phyloP scores from a whole-genome alignment of 2,797 vertebrate species.

The Leptodactylus fallax region DNA sequence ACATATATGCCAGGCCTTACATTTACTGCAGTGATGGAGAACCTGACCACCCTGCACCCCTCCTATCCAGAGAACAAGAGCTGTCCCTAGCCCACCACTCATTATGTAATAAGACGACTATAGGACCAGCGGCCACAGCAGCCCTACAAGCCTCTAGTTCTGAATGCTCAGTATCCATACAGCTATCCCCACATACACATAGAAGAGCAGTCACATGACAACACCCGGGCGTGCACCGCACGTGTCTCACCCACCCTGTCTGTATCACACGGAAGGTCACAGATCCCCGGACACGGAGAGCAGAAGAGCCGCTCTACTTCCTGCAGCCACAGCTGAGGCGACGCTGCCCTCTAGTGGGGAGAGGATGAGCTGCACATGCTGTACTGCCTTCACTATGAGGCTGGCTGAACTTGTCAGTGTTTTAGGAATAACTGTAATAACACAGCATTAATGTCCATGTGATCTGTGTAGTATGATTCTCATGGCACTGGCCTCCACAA shows the following conservation, averaged over 20 bases:
- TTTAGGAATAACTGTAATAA: too few relatives aligned
- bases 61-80: too few relatives aligned
- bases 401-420: too few relatives aligned
- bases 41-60: too few relatives aligned
- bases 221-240: neutral
- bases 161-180: neutral
- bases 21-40: too few relatives aligned
- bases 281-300: neutral
- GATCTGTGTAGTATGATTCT: too few relatives aligned
- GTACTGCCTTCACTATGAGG: neutral
- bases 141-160: neutral
- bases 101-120: too few relatives aligned
- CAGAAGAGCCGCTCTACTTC: neutral
- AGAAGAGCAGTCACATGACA: neutral
- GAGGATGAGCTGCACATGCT: neutral
- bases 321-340: neutral
- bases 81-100: too few relatives aligned
- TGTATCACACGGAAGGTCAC: conserved; percentile 18
- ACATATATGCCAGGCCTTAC: too few relatives aligned
- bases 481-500: too few relatives aligned
- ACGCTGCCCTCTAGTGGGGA: conserved; percentile 26
- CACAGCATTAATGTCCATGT: neutral
- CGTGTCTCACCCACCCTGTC: conserved; percentile 5
- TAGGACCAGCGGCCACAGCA: too few relatives aligned
- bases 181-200: neutral